These are phyloP conservation scores for Tauraco erythrolophus DNA, from an alignment of 2,113 vertebrate species.

Conservation along the genomic window DNA sequence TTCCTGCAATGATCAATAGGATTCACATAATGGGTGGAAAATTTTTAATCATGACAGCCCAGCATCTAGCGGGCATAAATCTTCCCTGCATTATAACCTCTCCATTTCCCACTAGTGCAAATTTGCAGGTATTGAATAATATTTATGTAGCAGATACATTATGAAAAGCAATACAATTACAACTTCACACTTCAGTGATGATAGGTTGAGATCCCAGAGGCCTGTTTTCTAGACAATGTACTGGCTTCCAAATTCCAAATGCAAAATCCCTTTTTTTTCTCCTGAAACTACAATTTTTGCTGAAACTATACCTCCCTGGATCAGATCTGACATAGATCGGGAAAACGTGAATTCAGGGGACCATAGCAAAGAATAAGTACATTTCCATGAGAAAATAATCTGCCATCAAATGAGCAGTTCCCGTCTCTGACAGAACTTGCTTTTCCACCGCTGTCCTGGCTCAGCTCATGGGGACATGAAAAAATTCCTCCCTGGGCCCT, in stretches of 20 bases:
- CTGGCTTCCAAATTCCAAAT: background rate
- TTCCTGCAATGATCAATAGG: constrained; percentile 81
- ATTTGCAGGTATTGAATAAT: constrained; percentile 65
- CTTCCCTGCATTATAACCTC: constrained; percentile 67
- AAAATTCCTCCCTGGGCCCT: background rate
- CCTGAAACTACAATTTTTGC: background rate
- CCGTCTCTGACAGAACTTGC: background rate
- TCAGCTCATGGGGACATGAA: background rate
- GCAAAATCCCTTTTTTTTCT: background rate
- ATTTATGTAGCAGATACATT: constrained; percentile 62
- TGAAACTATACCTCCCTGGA: background rate
- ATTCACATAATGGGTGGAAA: constrained; percentile 79
- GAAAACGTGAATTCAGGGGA: background rate
- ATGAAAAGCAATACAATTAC: constrained; percentile 70
- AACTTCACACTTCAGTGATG: constrained; percentile 62
- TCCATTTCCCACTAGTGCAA: constrained; percentile 62
- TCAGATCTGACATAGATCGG: background rate
- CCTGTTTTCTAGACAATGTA: constrained; percentile 25
- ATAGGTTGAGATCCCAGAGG: constrained; percentile 57
- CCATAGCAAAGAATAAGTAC: background rate
- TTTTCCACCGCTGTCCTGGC: background rate
- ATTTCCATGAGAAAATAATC: background rate
- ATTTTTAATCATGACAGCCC: constrained; percentile 78
- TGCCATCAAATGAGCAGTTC: background rate
- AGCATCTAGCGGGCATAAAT: constrained; percentile 74